A percentile compares a stretch with the other conserved stretches of the same genome.
Evolutionary conservation across 1,140 invertebrate species (phyloP).

Genomic region (Galleria mellonella): DNA sequence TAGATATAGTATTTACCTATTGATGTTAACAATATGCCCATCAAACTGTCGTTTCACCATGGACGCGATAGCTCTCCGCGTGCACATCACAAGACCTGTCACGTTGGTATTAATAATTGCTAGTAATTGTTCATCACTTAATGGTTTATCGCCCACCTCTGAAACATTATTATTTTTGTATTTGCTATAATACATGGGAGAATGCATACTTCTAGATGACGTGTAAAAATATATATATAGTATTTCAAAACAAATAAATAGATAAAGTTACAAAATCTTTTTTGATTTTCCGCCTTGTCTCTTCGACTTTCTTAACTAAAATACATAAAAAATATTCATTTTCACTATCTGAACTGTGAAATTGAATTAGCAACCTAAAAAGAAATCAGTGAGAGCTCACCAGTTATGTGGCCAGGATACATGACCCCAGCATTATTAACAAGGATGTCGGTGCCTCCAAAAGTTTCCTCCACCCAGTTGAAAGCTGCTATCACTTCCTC

Average conservation of each 20-base stretch:
- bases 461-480: constrained; percentile 75
- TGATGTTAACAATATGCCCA: constrained; percentile 84
- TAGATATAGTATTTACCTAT: constrained; percentile 70
- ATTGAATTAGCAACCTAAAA: too few species aligned
- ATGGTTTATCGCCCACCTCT: constrained; percentile 38
- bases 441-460: constrained; percentile 81
- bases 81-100: constrained; percentile 79
- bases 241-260: too few species aligned
- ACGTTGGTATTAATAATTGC: constrained; percentile 80
- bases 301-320: too few species aligned
- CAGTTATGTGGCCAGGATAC: constrained; percentile 39
- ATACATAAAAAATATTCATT: too few species aligned
- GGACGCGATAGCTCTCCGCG: constrained; percentile 77
- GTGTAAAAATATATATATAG: too few species aligned
- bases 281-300: too few species aligned
- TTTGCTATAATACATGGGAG: constrained; percentile 19
- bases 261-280: too few species aligned
- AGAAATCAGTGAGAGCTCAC: constrained; percentile 16
- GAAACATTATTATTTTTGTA: constrained; percentile 17
- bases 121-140: constrained; percentile 60
- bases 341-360: too few species aligned
- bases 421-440: constrained; percentile 84
- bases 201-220: too few species aligned
- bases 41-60: constrained; percentile 79
- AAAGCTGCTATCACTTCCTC: constrained; percentile 80